Base-by-base conservation (phyloP, 2,888 invertebrate genomes). In the Stegophylla sp. region DNA sequence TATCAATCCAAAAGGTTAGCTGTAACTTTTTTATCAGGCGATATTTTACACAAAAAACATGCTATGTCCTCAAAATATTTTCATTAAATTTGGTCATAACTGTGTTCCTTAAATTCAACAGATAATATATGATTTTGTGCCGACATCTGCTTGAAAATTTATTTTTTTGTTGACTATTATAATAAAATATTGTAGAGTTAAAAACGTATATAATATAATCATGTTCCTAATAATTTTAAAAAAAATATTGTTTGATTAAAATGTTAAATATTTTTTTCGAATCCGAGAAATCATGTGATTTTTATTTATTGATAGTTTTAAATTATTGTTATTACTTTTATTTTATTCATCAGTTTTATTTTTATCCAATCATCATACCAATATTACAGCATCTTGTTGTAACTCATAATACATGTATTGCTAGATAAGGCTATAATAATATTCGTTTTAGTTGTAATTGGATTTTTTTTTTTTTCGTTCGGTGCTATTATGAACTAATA, bases 141-240 rank as follows among this genome's bases (percentile, higher is more conserved):
- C n/a, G n/a, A n/a, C n/a, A n/a, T n/a, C n/a, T n/a, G n/a, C n/a
- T n/a, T n/a, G n/a, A n/a, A n/a, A n/a, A n/a, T 34, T 72, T 53
- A 53, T 41, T 23, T 61, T 17, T 61, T 1, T 61, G 1, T 59
- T 17, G 1, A 13, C 17, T 51, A 4, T 17, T 4, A 28, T 9
- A 17, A 15, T 61, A 28, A 26, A 3, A 12, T n/a, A 28, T 61
- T 13, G 45, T 48, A 73, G n/a, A 20, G 43, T 28, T n/a, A 61
- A 61, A 73, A 61, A 17, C 45, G 45, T 1, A 20, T n/a, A 48
- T 17, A 48, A 48, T 48, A 53, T 9, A 17, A 61, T 17, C 28
- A 48, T 48, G 67, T 67, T 67, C 67, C 67, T 67, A 67, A 48
- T 67, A 67, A 67, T 48, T 7, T 67, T 48, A 67, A 67, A 15